phyloP scores from a whole-genome alignment of 2,113 vertebrate genomes.

The Rhabdomys dilectus region DNA sequence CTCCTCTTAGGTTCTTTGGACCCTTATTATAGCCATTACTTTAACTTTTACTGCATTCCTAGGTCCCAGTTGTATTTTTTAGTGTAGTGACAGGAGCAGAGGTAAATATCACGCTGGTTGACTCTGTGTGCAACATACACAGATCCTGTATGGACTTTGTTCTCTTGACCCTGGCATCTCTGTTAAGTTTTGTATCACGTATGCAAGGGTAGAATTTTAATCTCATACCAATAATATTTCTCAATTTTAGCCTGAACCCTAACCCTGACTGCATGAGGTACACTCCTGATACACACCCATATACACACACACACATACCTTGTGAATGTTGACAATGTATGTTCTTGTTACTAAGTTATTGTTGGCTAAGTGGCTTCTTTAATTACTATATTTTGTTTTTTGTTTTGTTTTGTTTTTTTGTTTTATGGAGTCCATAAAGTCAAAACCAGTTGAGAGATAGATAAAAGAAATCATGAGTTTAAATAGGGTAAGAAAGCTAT shows the following conservation, averaged over 20 bases:
- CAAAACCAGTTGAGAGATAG: background rate
- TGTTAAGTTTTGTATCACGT: background rate
- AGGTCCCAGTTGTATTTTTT: background rate
- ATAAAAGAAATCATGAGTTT: background rate
- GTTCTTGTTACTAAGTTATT: background rate
- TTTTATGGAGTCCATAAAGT: background rate
- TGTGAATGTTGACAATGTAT: background rate
- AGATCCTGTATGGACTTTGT: background rate
- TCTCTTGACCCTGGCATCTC: background rate
- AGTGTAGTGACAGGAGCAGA: background rate
- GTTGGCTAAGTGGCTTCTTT: background rate
- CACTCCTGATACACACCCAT: background rate
- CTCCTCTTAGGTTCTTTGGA: background rate
- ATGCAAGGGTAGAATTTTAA: background rate
- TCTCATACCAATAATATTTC: background rate
- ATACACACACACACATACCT: background rate
- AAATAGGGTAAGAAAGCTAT: background rate
- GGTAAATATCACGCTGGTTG: background rate
- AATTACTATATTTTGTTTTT: background rate
- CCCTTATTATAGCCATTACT: background rate
- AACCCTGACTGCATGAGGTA: background rate
- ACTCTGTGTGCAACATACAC: background rate
- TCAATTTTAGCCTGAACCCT: background rate
- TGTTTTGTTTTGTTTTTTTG: background rate
- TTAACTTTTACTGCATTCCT: background rate